These are phyloP conservation scores for Tipula helvola DNA, from an alignment of 2,888 invertebrate species.

Conservation along the genomic window DNA sequence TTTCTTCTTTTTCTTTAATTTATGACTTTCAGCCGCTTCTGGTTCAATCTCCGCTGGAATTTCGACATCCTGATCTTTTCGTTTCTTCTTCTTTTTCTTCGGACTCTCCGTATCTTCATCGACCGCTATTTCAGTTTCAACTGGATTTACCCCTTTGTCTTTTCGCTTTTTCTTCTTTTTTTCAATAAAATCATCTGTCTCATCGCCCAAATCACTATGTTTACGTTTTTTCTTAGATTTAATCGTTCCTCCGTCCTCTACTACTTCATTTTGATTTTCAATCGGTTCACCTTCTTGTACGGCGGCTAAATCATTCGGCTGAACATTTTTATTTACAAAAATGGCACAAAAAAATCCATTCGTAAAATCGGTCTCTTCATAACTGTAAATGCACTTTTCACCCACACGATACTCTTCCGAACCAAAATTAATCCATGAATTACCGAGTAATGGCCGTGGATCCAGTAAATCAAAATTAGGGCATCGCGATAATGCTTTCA, in stretches of 20 bases:
- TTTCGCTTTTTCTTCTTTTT: background rate
- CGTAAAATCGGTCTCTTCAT: conserved; percentile 62
- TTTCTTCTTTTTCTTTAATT: background rate
- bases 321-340: conserved; percentile 45
- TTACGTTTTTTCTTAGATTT: background rate
- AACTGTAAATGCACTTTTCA: conserved; percentile 64
- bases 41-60: background rate
- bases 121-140: background rate
- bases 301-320: background rate
- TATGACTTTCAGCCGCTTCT: background rate
- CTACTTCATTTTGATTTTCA: background rate
- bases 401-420: conserved; percentile 53
- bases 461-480: conserved; percentile 50
- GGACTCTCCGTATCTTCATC: background rate
- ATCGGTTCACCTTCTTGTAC: background rate
- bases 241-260: background rate
- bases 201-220: background rate
- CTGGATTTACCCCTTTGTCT: background rate
- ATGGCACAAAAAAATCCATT: conserved; percentile 95
- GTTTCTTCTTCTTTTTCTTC: background rate
- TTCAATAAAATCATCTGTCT: background rate
- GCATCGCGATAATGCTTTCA: background rate
- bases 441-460: conserved; percentile 44
- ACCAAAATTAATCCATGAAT: conserved; percentile 57
- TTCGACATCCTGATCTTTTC: background rate